Conservation (phyloP, 1,140 invertebrate species). For the Drosophila arizonae region DNA sequence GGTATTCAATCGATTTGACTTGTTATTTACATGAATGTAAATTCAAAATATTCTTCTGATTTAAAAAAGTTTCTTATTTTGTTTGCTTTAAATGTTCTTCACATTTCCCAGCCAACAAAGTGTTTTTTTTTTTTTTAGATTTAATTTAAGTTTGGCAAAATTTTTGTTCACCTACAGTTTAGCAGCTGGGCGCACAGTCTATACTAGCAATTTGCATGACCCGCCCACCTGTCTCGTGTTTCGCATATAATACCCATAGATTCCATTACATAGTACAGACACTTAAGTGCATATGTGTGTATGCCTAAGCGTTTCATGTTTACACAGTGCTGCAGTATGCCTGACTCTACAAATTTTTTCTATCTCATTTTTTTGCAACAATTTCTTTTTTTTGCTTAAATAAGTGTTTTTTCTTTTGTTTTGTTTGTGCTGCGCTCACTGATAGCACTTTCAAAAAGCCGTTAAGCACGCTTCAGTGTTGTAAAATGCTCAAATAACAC, state of each 20-base stretch:
- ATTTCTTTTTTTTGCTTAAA: background rate
- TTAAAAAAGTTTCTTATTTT: background rate
- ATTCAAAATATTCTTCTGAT: background rate
- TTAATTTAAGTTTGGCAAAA: too few species aligned
- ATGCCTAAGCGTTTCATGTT: conserved; percentile 42
- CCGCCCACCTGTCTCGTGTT: conserved; percentile 19
- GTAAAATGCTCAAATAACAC: conserved; percentile 71
- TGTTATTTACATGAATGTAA: conserved; percentile 2
- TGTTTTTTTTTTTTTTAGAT: too few species aligned
- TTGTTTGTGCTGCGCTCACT: conserved; percentile 33
- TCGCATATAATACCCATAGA: conserved; percentile 22
- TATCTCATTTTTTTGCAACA: background rate
- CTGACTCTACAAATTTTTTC: conserved; percentile 33
- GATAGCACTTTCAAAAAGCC: conserved; percentile 72
- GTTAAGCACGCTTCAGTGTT: conserved; percentile 73
- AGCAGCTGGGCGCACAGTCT: background rate
- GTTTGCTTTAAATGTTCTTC: background rate
- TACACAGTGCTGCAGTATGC: conserved; percentile 33
- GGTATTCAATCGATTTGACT: conserved; percentile 16
- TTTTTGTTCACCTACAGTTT: background rate
- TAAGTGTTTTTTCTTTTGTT: conserved; percentile 11
- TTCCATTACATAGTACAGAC: conserved; percentile 8
- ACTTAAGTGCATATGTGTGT: conserved; percentile 32
- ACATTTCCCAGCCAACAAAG: background rate
- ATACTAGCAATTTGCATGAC: conserved; percentile 9